These are phyloP conservation scores for Podarcis raffonei DNA, from an alignment of 2,113 vertebrate genomes.

Conservation along the genomic window DNA sequence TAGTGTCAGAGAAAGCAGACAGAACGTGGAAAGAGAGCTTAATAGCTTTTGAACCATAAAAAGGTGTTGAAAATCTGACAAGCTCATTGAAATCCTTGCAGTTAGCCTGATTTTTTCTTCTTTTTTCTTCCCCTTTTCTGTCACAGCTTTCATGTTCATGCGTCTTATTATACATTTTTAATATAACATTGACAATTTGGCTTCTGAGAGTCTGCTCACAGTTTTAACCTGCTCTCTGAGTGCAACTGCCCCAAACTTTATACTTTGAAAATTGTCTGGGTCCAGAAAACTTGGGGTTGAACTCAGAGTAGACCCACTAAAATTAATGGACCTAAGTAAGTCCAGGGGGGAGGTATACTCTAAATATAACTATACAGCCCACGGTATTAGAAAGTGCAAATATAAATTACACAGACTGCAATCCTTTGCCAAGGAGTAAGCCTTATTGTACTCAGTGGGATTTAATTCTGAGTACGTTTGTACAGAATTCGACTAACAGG, in stretches of 20 bases:
- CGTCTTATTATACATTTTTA: slow-evolving; percentile 25
- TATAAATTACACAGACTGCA: neutral
- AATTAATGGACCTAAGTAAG: no score
- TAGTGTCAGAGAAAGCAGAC: slow-evolving; percentile 10
- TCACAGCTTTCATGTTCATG: slow-evolving; percentile 24
- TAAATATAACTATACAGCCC: no score
- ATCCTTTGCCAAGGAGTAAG: no score
- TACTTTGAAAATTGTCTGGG: neutral
- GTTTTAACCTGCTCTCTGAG: neutral
- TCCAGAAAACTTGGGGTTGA: neutral
- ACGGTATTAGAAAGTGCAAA: neutral
- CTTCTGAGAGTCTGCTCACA: neutral
- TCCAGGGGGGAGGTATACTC: no score
- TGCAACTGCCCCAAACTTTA: neutral
- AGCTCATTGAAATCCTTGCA: slow-evolving; percentile 16
- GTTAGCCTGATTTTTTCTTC: neutral
- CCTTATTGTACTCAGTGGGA: no score
- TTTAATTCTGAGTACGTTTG: no score
- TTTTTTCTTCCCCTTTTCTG: neutral
- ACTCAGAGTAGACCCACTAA: no score
- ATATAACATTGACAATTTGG: slow-evolving; percentile 15
- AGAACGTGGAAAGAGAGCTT: slow-evolving; percentile 14
- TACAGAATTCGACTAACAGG: no score
- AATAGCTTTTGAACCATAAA: slow-evolving; percentile 35
- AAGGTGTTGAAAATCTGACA: slow-evolving; percentile 28